Percentiles rank a stretch among this genome's conserved stretches.
Evolutionary conservation across 2,888 invertebrate species (phyloP).

Genomic region (Lithophane leautieri): DNA sequence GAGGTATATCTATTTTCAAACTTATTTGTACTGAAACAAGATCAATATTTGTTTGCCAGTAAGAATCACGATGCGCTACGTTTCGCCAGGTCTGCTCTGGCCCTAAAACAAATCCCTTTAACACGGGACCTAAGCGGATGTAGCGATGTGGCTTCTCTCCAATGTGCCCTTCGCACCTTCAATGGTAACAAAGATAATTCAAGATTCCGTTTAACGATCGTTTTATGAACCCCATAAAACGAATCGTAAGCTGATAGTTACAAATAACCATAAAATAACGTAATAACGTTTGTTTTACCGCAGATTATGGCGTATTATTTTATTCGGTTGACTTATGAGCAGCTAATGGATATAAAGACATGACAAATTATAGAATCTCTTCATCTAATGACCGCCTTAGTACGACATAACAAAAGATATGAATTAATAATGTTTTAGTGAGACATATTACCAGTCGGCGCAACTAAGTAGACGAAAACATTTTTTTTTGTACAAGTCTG

Average conservation of each 20-base stretch:
- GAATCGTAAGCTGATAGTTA: constrained; percentile 36
- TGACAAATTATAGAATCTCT: constrained; percentile 53
- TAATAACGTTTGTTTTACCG: constrained; percentile 35
- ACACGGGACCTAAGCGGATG: constrained; percentile 70
- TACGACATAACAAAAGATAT: constrained; percentile 38
- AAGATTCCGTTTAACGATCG: constrained; percentile 41
- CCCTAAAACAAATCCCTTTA: constrained; percentile 66
- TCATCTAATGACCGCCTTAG: constrained; percentile 32
- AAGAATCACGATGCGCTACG: no score
- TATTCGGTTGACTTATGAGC: constrained; percentile 44
- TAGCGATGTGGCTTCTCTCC: constrained; percentile 67
- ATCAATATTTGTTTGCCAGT: no score
- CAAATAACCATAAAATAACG: constrained; percentile 28
- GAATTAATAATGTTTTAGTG: constrained; percentile 50
- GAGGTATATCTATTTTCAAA: no score
- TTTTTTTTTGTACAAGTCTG: constrained; percentile 16
- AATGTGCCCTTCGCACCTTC: constrained; percentile 46
- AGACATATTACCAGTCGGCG: constrained; percentile 36
- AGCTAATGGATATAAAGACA: constrained; percentile 50
- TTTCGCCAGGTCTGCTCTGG: no score
- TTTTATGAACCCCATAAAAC: constrained; percentile 53
- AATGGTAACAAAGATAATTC: constrained; percentile 62
- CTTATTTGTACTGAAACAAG: no score
- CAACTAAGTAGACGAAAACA: constrained; percentile 5
- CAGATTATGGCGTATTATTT: constrained; percentile 30